A percentile compares a stretch with the other conserved stretches of the same genome.
Evolutionary conservation across 1,140 invertebrate genomes (phyloP).

Genomic region (Diabrotica virgifera): DNA sequence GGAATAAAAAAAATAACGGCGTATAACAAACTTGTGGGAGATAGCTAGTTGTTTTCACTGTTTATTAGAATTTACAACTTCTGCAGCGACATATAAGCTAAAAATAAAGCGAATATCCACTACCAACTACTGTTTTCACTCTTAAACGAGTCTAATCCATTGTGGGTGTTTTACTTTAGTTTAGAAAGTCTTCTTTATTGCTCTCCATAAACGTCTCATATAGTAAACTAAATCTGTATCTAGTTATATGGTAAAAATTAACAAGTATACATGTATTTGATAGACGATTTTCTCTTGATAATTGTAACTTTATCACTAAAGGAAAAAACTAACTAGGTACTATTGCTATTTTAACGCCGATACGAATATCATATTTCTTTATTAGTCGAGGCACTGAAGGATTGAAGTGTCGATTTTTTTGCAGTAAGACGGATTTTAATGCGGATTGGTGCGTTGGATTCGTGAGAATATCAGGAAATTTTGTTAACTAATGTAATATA

Average conservation of each 20-base stretch:
- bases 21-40: too few species aligned
- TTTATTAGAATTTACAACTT: too few species aligned
- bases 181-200: conserved; percentile 37
- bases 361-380: too few species aligned
- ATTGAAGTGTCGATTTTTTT: too few species aligned
- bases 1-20: too few species aligned
- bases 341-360: too few species aligned
- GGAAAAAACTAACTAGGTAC: conserved; percentile 9
- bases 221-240: conserved; percentile 10
- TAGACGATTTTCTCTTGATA: conserved; percentile 25
- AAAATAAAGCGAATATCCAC: neutral
- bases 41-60: too few species aligned
- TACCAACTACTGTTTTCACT: neutral
- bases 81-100: neutral
- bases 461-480: too few species aligned
- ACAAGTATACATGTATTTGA: conserved; percentile 23
- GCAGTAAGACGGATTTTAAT: too few species aligned
- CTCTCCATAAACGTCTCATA: conserved; percentile 30
- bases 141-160: conserved; percentile 24
- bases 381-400: too few species aligned
- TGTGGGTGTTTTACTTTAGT: conserved; percentile 38
- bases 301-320: conserved; percentile 21
- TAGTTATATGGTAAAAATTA: conserved; percentile 8
- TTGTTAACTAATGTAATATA: too few species aligned
- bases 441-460: too few species aligned